phyloP scores from a whole-genome alignment of 2,888 invertebrate species.

The Macrosiphum euphorbiae region DNA sequence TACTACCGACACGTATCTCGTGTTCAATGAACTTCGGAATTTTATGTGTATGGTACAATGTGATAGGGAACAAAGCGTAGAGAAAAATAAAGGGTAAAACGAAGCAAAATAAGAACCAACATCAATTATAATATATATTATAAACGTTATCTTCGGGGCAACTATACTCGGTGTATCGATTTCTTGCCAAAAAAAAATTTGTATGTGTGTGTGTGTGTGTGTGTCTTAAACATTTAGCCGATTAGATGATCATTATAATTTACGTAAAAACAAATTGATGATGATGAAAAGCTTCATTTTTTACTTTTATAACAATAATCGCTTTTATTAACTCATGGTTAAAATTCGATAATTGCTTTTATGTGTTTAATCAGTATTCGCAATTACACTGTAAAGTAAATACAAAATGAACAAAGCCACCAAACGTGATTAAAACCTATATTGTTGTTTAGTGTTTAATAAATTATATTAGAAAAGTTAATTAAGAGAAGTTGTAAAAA shows the following conservation, averaged over 20 bases:
- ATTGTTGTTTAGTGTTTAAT: background rate
- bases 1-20: conserved; percentile 16
- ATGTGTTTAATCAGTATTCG: background rate
- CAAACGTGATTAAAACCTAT: background rate
- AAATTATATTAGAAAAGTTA: background rate
- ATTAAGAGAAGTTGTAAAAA: background rate
- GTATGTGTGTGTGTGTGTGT: background rate
- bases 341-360: background rate
- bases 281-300: background rate
- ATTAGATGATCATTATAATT: background rate
- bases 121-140: background rate
- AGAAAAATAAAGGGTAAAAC: background rate
- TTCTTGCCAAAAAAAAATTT: background rate
- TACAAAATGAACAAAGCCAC: background rate
- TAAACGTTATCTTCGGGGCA: background rate
- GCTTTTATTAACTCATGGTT: background rate
- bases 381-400: background rate
- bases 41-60: conserved; percentile 7
- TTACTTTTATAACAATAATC: background rate
- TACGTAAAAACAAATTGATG: background rate
- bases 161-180: background rate
- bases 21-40: conserved; percentile 21
- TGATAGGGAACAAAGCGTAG: background rate
- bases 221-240: background rate
- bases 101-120: background rate